Percentiles rank a stretch among this genome's conserved stretches.
Evolutionary conservation across 1,140 invertebrate genomes (phyloP).

Genomic region (Drosophila truncata): DNA sequence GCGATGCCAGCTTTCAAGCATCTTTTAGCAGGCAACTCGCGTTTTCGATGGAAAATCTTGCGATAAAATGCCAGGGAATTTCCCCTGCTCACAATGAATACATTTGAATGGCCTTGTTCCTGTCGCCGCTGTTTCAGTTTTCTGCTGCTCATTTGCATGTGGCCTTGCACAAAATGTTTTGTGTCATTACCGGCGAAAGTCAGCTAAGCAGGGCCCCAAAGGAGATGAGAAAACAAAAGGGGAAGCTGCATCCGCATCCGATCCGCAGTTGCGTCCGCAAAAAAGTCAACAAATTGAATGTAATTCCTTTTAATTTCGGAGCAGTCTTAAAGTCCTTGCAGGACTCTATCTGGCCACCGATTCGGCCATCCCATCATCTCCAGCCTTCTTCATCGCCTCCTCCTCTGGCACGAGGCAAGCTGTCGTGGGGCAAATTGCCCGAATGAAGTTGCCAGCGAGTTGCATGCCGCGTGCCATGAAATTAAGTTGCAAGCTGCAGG

Average conservation of each 20-base stretch:
- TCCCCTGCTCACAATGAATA: slow-evolving; percentile 40
- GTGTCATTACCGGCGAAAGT: slow-evolving; percentile 71
- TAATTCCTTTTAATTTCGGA: slow-evolving; percentile 75
- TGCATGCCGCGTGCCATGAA: slow-evolving; percentile 67
- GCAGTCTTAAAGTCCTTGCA: slow-evolving; percentile 59
- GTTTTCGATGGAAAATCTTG: slow-evolving; percentile 74
- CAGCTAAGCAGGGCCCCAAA: slow-evolving; percentile 38
- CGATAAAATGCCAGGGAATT: slow-evolving; percentile 62
- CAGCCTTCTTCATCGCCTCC: not conserved
- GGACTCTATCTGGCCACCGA: slow-evolving; percentile 39
- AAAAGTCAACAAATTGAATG: slow-evolving; percentile 79
- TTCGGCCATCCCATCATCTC: slow-evolving; percentile 25
- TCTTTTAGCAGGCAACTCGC: slow-evolving; percentile 57
- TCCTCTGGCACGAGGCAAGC: slow-evolving; percentile 61
- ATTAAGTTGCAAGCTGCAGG: slow-evolving; percentile 80
- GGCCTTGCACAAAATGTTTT: slow-evolving; percentile 75
- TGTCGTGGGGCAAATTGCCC: slow-evolving; percentile 75
- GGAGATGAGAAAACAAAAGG: slow-evolving; percentile 34
- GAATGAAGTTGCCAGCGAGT: slow-evolving; percentile 73
- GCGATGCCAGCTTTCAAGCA: slow-evolving; percentile 25
- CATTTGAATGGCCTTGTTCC: slow-evolving; percentile 45
- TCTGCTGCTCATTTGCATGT: slow-evolving; percentile 71
- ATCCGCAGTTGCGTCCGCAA: slow-evolving; percentile 40
- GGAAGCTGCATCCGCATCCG: slow-evolving; percentile 27
- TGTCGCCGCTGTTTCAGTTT: slow-evolving; percentile 29